Percentiles rank a stretch among this genome's conserved stretches.
phyloP scores from a whole-genome alignment of 1,140 invertebrate genomes.

The Ceratina japonica region DNA sequence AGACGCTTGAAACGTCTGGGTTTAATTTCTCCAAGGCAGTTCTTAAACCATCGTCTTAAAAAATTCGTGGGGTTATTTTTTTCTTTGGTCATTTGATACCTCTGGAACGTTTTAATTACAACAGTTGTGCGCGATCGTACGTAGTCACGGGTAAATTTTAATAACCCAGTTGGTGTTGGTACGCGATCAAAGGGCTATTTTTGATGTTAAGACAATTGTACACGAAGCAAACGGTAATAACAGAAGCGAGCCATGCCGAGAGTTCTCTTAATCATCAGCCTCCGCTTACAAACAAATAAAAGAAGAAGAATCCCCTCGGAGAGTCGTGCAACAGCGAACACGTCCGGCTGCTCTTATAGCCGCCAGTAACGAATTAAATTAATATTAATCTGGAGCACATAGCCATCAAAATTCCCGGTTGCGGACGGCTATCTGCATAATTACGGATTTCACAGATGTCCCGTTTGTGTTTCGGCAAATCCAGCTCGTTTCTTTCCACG shows the following conservation, averaged over 20 bases:
- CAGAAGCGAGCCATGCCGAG: conserved; percentile 28
- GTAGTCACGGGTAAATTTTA: conserved; percentile 22
- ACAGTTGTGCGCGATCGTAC: not conserved
- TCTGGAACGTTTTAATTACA: conserved; percentile 33
- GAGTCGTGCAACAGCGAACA: conserved; percentile 34
- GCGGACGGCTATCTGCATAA: conserved; percentile 71
- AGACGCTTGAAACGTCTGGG: too few species aligned
- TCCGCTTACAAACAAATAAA: conserved; percentile 51
- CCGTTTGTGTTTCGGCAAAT: conserved; percentile 40
- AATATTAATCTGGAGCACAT: conserved; percentile 74
- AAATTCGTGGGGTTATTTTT: not conserved
- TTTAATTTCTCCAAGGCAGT: not conserved
- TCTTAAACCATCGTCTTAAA: not conserved
- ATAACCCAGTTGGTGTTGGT: conserved; percentile 3
- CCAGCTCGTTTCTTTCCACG: not conserved
- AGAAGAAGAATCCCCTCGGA: conserved; percentile 34
- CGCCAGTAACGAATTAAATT: conserved; percentile 76
- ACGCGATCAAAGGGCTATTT: conserved; percentile 13
- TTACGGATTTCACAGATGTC: conserved; percentile 68
- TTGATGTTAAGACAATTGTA: conserved; percentile 30
- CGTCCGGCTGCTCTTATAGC: conserved; percentile 60
- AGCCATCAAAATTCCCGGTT: conserved; percentile 68
- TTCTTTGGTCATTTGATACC: not conserved
- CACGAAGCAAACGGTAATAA: conserved; percentile 40
- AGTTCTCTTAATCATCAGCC: conserved; percentile 72